These are phyloP conservation scores for Myotis myotis DNA, from an alignment of 2,797 vertebrate genomes.

Conservation along the genomic window DNA sequence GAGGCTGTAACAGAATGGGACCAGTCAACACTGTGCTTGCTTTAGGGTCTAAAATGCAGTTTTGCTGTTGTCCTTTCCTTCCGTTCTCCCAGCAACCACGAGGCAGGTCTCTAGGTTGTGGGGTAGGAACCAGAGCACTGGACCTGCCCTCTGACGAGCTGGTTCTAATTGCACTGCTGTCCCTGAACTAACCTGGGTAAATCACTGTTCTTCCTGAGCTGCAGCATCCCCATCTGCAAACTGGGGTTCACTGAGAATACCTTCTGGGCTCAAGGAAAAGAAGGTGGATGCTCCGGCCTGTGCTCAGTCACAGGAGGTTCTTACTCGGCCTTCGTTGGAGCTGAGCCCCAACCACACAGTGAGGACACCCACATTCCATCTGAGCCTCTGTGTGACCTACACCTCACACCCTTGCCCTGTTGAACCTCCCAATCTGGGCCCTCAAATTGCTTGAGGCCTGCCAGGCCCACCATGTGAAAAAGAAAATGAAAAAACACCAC, in stretches of 20 bases:
- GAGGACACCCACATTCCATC: fast-evolving
- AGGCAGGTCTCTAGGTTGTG: neutral
- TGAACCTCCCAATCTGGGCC: neutral
- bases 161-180: neutral
- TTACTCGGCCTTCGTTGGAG: neutral
- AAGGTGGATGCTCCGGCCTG: neutral
- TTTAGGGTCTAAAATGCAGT: neutral
- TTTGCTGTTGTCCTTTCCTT: neutral
- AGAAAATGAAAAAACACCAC: neutral
- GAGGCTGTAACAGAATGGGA: neutral
- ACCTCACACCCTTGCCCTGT: neutral
- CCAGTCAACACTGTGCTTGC: neutral
- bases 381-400: neutral
- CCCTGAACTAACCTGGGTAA: neutral
- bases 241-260: neutral
- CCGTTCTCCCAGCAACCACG: neutral
- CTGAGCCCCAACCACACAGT: neutral
- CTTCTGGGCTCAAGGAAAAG: neutral
- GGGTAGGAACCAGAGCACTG: neutral
- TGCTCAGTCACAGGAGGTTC: neutral
- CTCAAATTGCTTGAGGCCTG: neutral
- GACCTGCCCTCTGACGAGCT: neutral
- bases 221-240: neutral
- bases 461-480: neutral
- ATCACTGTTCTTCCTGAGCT: neutral